Evolutionary conservation across 2,797 vertebrate species (phyloP), one percentile per base, ranked within the genome.

Genomic region (Mallotus villosus): DNA sequence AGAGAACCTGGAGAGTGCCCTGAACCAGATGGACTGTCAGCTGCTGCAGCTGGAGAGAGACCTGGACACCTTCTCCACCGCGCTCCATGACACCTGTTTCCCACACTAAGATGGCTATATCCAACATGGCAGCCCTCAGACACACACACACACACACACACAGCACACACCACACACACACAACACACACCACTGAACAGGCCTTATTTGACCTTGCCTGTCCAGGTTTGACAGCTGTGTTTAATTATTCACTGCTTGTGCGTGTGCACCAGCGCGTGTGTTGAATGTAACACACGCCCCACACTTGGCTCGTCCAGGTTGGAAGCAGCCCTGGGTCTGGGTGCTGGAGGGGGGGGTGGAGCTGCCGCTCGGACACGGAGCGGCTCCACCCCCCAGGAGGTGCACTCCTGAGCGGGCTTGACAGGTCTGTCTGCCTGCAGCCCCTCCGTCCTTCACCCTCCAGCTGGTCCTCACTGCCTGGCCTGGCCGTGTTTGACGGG

Each of bases 71-170:
- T 97, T 97, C 92, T 94, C 95, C 75, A 93, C 89, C 89, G 86
- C 94, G 62, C 95, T 97, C 88, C 94, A 98, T 71, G 93, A 92
- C 2, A 99, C 92, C 96, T 95, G 91, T 99, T 99, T n/a, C n/a
- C 92, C 88, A 94, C 85, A 91, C 88, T 83, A 99, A 97, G 94
- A 98, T 99, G 97, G 93, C 94, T 83, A 99, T 99, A 99, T 99
- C 97, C 96, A 99, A 97, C 93, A 75, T 41, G 37, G 37, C 37
- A 2, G 34, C 34, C 34, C n/a, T 37, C 37, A 22, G 57, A 63
- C 7, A 49, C 29, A 37, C 57, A 51, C 64, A 61, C 73, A 63
- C 41, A 59, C 66, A 41, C 37, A 41, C 65, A 72, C 64, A 2
- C 14, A 17, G 11, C 11, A 34, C 46, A 24, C 29, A 16, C 14